Evolutionary conservation across 2,113 vertebrate species (phyloP).

Genomic region (Panurus biarmicus): DNA sequence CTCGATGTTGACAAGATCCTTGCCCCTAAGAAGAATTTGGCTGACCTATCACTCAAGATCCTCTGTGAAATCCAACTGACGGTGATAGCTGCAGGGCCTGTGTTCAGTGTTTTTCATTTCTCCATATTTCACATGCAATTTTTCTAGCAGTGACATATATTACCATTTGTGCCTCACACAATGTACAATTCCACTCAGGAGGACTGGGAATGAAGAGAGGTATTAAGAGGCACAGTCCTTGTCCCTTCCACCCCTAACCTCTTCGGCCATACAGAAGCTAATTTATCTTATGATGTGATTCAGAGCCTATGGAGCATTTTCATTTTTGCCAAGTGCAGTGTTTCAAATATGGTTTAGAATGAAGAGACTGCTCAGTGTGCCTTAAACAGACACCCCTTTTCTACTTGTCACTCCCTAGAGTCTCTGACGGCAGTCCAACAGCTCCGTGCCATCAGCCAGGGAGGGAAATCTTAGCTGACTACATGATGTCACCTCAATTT

Average conservation of each 20-base stretch:
- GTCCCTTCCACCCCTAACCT: not conserved
- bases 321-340: not conserved
- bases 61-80: conserved; percentile 21
- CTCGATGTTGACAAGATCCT: not conserved
- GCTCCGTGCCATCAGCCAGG: not conserved
- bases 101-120: conserved; percentile 8
- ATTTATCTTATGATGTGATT: not conserved
- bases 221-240: not conserved
- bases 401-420: not conserved
- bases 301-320: not conserved
- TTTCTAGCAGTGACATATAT: conserved; percentile 5
- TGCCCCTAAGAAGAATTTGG: conserved; percentile 26
- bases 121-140: conserved; percentile 9
- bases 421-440: not conserved
- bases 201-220: not conserved
- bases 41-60: conserved; percentile 16
- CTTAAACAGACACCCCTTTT: not conserved
- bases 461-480: not conserved
- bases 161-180: not conserved
- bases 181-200: not conserved
- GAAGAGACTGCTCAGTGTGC: not conserved
- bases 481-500: not conserved
- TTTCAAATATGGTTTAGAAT: not conserved
- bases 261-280: not conserved
- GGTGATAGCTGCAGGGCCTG: not conserved